Base-by-base conservation (phyloP, 2,797 vertebrate species). In the Anas bernieri region DNA sequence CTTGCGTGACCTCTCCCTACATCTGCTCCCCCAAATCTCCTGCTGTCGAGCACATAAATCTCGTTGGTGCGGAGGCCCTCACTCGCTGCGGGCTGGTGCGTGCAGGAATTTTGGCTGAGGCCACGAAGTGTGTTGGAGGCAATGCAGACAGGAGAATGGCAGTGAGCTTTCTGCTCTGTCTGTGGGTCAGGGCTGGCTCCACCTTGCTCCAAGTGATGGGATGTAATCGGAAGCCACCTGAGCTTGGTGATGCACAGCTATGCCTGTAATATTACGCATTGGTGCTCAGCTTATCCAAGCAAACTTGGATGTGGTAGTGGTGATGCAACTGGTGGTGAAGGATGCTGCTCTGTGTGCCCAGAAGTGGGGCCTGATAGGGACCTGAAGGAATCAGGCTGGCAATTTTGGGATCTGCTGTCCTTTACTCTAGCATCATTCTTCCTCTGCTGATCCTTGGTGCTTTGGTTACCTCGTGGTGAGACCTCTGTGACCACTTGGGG, bases 1-100 rank as follows among this genome's bases (percentile, higher is more conserved):
- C 94, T 59, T 48, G 58, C 43, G 11, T 46, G 86, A 92, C 86
- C 37, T n/a, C 15, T 67, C 33, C 80, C 79, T 72, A 16, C 91
- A 78, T 96, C 91, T 93, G 79, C 81, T 94, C 84, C 78, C 90
- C 88, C 23, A 33, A 89, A 85, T 75, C 94, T 85, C 90, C 77
- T 83, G 86, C 93, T 91, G 91, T 17, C 3, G 5, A 68, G 54
- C 58, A 21, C 28, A 58, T 95, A 95, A 93, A 95, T 94, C 88
- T 88, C 64, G 7, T 17, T 21, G 41, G 73, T 83, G 83, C 23
- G n/a, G 79, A 31, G 62, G 64, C 45, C 16, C 31, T 41, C 76
- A 83, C 0, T 87, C 0, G 1, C 92, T 75, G 68, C 14, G 45
- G 84, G 58, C 58, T 7, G 4, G 37, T 72, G 74, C 2, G 3